These are phyloP conservation scores for Thamnophis elegans DNA, from an alignment of 2,797 vertebrate genomes.

Conservation along the genomic window DNA sequence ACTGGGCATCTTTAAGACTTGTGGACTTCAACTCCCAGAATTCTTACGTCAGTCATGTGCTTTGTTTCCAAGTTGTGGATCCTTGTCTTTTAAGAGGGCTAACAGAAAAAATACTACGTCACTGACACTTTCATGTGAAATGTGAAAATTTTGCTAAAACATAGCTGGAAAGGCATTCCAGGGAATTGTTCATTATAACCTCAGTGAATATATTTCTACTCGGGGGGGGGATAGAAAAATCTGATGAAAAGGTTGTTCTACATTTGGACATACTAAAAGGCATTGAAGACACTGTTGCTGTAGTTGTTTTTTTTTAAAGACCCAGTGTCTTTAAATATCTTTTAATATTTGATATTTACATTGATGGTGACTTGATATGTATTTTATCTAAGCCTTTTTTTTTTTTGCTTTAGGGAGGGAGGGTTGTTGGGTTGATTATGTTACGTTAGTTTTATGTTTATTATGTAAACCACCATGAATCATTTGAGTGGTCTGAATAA, in stretches of 20 bases:
- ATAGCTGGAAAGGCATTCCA: not conserved
- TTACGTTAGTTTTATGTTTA: not conserved
- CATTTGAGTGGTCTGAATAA: not conserved
- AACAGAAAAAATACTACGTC: not conserved
- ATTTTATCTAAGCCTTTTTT: not conserved
- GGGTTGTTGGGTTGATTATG: not conserved
- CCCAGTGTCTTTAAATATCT: not conserved
- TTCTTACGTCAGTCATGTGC: not conserved
- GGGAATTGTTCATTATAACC: not conserved
- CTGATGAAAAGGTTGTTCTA: not conserved
- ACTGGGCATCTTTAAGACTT: not conserved
- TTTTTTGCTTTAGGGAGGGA: not conserved
- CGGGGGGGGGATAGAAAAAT: not conserved
- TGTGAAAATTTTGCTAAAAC: not conserved
- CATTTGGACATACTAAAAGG: not conserved
- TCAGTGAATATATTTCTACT: not conserved
- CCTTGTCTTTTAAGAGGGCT: not conserved
- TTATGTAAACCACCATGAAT: not conserved
- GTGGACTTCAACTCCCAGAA: not conserved
- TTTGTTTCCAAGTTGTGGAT: not conserved
- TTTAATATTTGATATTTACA: not conserved
- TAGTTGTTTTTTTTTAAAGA: not conserved
- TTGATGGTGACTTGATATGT: not conserved
- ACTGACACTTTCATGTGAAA: not conserved
- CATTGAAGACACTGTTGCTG: not conserved